Evolutionary conservation across 2,113 vertebrate species (phyloP).

Genomic region (Limanda limanda): DNA sequence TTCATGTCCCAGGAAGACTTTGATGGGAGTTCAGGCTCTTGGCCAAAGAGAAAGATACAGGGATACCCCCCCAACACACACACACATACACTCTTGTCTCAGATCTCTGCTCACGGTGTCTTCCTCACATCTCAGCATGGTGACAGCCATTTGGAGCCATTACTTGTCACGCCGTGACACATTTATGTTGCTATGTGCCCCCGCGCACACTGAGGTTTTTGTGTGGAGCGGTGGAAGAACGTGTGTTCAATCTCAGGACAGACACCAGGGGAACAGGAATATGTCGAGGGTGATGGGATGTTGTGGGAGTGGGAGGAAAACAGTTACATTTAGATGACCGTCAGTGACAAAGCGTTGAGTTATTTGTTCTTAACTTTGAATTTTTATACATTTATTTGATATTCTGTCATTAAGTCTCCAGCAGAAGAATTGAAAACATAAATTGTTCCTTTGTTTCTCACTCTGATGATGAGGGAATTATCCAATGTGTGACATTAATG

Average conservation of each 20-base stretch:
- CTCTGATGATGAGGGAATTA: background rate
- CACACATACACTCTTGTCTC: slow-evolving; percentile 34
- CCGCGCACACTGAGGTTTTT: slow-evolving; percentile 42
- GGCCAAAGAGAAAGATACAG: slow-evolving; percentile 39
- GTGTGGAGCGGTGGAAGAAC: slow-evolving; percentile 23
- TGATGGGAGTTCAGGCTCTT: slow-evolving; percentile 72
- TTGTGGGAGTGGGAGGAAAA: slow-evolving; percentile 2
- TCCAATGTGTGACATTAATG: background rate
- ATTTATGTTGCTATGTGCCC: slow-evolving; percentile 63
- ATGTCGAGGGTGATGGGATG: slow-evolving; percentile 25
- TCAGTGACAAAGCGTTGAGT: background rate
- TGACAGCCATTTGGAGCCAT: slow-evolving; percentile 73
- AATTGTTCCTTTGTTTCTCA: no score
- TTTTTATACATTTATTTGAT: no score
- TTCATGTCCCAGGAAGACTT: slow-evolving; percentile 67
- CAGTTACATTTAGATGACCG: background rate
- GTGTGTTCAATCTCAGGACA: slow-evolving; percentile 38
- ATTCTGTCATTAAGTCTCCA: no score
- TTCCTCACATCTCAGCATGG: slow-evolving; percentile 78
- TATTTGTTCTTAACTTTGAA: no score
- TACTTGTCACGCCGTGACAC: slow-evolving; percentile 60
- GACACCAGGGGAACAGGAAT: background rate
- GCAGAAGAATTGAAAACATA: background rate
- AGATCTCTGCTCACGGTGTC: slow-evolving; percentile 69
- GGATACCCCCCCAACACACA: background rate